These are phyloP conservation scores for Chloroclystis v-ata DNA, from an alignment of 2,888 invertebrate species.

Conservation along the genomic window DNA sequence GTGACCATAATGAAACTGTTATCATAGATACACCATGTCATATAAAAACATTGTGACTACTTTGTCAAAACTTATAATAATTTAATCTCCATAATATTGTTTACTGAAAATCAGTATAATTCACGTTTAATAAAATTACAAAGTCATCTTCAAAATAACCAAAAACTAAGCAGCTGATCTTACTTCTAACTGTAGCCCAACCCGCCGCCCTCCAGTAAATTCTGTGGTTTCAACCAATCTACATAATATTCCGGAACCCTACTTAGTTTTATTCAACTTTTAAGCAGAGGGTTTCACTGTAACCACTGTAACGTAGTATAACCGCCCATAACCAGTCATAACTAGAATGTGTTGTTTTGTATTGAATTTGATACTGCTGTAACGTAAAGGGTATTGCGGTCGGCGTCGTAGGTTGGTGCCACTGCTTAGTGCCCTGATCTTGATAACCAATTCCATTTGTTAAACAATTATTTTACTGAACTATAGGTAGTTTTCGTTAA, in stretches of 20 bases:
- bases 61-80: too few relatives aligned
- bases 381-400: background rate
- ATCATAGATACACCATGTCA: too few relatives aligned
- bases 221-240: constrained; percentile 3
- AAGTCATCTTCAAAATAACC: too few relatives aligned
- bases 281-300: background rate
- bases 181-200: background rate
- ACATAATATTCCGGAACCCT: constrained; percentile 3
- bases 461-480: too few relatives aligned
- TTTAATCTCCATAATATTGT: too few relatives aligned
- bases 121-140: too few relatives aligned
- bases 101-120: too few relatives aligned
- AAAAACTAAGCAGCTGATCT: background rate
- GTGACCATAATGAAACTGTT: too few relatives aligned
- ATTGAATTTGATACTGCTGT: constrained; percentile 3
- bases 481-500: too few relatives aligned
- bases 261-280: constrained; percentile 5
- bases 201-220: background rate
- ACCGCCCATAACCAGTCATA: background rate
- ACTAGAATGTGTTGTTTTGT: constrained; percentile 6
- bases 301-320: background rate
- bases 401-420: background rate
- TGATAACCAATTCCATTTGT: background rate
- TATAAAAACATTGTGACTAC: too few relatives aligned
- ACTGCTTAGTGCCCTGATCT: background rate